These are phyloP conservation scores for Mesodorylaimus sp. DNA, from an alignment of 2,888 invertebrate genomes.

Conservation along the genomic window DNA sequence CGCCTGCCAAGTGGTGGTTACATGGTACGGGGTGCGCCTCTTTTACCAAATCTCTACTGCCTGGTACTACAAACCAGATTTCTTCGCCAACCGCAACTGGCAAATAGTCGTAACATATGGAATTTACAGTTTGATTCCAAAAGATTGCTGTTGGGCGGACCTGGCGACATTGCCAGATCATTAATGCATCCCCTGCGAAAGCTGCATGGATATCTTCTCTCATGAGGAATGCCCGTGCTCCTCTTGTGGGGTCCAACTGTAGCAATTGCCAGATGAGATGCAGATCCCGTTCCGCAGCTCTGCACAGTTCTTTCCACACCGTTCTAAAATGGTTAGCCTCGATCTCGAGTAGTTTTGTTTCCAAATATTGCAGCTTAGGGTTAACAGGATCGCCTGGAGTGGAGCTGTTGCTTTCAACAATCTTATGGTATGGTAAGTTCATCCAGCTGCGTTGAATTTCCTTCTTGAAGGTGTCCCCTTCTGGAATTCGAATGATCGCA, in stretches of 20 bases:
- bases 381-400: conserved; percentile 4
- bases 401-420: too few relatives aligned
- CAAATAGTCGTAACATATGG: conserved; percentile 4
- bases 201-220: conserved; percentile 3
- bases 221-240: conserved; percentile 3
- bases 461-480: too few relatives aligned
- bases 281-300: not conserved
- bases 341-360: not conserved
- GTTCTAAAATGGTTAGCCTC: not conserved
- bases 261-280: conserved; percentile 2
- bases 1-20: too few relatives aligned
- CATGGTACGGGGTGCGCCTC: too few relatives aligned
- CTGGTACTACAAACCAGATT: too few relatives aligned
- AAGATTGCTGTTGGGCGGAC: not conserved
- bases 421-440: too few relatives aligned
- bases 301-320: conserved; percentile 4
- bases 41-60: too few relatives aligned
- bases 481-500: too few relatives aligned
- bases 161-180: conserved; percentile 3
- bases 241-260: conserved; percentile 2
- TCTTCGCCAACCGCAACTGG: not conserved
- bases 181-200: conserved; percentile 6
- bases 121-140: conserved; percentile 5
- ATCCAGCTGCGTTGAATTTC: too few relatives aligned
- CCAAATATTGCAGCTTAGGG: conserved; percentile 2